Conservation (phyloP, 2,797 vertebrate species). For the Nasua narica region DNA sequence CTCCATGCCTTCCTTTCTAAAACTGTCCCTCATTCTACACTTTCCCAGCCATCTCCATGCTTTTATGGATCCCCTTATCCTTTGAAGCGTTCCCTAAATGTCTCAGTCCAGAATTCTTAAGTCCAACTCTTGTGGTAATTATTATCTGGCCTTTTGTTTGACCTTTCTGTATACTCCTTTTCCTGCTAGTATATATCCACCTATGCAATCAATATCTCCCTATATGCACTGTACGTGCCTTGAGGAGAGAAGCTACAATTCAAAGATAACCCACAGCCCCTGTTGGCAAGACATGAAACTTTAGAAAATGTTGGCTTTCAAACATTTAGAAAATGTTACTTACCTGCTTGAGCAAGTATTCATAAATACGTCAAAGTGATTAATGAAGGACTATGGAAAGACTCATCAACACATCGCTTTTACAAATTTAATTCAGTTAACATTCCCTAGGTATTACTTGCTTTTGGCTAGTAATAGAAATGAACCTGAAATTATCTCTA, state of each 20-base stretch:
- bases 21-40: not conserved
- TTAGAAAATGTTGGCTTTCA: not conserved
- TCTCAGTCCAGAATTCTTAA: not conserved
- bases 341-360: not conserved
- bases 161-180: not conserved
- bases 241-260: not conserved
- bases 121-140: not conserved
- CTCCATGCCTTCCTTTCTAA: too few relatives aligned
- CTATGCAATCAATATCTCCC: not conserved
- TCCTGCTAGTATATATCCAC: not conserved
- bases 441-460: not conserved
- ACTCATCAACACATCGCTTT: not conserved
- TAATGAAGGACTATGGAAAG: not conserved
- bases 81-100: not conserved
- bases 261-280: not conserved
- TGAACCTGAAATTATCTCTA: not conserved
- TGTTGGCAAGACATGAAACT: not conserved
- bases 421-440: not conserved
- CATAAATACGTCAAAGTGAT: not conserved
- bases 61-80: not conserved
- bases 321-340: not conserved
- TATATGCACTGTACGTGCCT: not conserved
- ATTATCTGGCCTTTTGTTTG: not conserved
- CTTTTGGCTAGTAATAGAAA: not conserved
- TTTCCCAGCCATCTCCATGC: not conserved